Conservation (phyloP, 2,797 vertebrate genomes). For the Gadopsis marmoratus region DNA sequence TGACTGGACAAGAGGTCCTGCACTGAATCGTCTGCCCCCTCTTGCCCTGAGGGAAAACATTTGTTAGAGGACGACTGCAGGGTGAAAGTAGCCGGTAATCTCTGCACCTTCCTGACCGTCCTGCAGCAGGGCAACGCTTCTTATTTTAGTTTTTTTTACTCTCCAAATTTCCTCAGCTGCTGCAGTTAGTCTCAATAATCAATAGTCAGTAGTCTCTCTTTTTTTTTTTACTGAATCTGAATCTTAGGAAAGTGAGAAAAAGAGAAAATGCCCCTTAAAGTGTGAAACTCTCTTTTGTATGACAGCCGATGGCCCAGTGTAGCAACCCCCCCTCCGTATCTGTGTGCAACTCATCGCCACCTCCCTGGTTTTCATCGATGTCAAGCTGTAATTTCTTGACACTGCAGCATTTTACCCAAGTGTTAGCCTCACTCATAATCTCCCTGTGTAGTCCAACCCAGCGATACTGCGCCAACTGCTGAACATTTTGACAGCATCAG, state of each 20-base stretch:
- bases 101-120: not conserved
- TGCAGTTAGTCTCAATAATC: not conserved
- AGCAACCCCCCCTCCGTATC: not conserved
- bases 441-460: conserved; percentile 2
- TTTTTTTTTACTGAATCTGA: not conserved
- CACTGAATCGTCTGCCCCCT: not conserved
- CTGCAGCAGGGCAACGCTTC: no score
- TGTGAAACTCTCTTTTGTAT: not conserved
- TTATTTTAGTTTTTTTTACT: not conserved
- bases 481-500: not conserved
- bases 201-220: not conserved
- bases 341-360: not conserved
- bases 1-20: not conserved
- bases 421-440: not conserved
- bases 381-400: not conserved
- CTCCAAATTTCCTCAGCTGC: not conserved
- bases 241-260: not conserved
- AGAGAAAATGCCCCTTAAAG: not conserved
- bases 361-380: not conserved
- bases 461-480: not conserved
- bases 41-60: not conserved
- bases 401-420: not conserved
- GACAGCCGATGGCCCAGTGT: not conserved
- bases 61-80: not conserved
- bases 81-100: not conserved